Evolutionary conservation across 35 echinoderm and acorn worm species (phyloP).

Genomic region (Apostichopus parvimensis): DNA sequence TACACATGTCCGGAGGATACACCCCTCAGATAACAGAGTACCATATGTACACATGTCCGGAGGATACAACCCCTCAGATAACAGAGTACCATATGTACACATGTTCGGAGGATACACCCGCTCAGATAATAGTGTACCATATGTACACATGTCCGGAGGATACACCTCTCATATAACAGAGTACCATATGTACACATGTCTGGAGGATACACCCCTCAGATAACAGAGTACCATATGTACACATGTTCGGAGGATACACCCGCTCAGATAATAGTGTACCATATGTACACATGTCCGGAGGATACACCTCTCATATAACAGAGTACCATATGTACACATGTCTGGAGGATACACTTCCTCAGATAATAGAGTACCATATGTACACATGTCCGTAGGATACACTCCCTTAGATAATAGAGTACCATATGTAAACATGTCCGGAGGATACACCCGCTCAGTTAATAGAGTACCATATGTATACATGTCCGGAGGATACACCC

Average conservation of each 20-base stretch:
- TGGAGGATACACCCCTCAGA: background rate
- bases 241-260: background rate
- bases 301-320: background rate
- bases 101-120: background rate
- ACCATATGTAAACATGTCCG: conserved; percentile 21
- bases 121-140: background rate
- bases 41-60: conserved; percentile 17
- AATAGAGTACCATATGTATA: conserved; percentile 10
- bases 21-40: background rate
- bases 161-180: background rate
- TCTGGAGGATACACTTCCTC: background rate
- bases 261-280: background rate
- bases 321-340: conserved; percentile 9
- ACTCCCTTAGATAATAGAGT: background rate
- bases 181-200: conserved; percentile 22
- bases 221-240: conserved; percentile 9
- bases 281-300: conserved; percentile 24
- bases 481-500: background rate
- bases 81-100: conserved; percentile 14
- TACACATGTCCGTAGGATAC: background rate
- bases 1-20: background rate
- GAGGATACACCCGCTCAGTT: background rate
- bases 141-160: conserved; percentile 7
- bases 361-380: conserved; percentile 2
- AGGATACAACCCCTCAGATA: background rate